Conservation (phyloP, 1,140 invertebrate species). For the Halyomorpha halys region DNA sequence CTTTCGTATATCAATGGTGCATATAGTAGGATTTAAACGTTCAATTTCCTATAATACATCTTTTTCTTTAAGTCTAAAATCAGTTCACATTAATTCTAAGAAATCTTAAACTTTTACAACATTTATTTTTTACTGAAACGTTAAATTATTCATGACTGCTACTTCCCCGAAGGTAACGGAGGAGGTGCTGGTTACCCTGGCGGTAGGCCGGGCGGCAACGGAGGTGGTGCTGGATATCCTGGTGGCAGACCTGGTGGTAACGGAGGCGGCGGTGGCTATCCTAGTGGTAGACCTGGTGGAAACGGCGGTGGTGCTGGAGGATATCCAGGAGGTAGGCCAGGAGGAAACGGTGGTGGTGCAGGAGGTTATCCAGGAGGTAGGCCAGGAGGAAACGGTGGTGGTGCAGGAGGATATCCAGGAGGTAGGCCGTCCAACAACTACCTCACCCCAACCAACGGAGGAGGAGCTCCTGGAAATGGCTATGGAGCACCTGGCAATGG, state of each 20-base stretch:
- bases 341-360: conserved; percentile 5
- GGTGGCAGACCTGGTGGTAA: conserved; percentile 3
- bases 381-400: conserved; percentile 12
- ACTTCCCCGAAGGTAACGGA: background rate
- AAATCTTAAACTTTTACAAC: too few species aligned
- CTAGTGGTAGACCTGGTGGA: background rate
- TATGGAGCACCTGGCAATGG: conserved; percentile 2
- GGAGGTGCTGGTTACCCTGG: conserved; percentile 2
- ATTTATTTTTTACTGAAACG: too few species aligned
- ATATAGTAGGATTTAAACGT: too few species aligned
- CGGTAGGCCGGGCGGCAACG: background rate
- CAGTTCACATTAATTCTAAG: too few species aligned
- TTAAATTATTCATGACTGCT: too few species aligned
- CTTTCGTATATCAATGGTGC: too few species aligned
- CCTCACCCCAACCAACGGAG: background rate
- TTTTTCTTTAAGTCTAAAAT: too few species aligned
- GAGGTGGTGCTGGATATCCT: background rate
- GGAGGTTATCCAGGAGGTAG: conserved; percentile 5
- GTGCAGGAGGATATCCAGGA: conserved; percentile 10
- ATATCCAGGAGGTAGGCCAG: background rate
- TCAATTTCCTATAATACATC: too few species aligned
- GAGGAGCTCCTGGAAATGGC: background rate
- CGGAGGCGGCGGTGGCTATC: conserved; percentile 3
- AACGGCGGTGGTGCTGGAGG: background rate
- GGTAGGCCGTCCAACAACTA: background rate